Evolutionary conservation across 2,113 vertebrate genomes (phyloP).

Genomic region (Pyrgilauda ruficollis): DNA sequence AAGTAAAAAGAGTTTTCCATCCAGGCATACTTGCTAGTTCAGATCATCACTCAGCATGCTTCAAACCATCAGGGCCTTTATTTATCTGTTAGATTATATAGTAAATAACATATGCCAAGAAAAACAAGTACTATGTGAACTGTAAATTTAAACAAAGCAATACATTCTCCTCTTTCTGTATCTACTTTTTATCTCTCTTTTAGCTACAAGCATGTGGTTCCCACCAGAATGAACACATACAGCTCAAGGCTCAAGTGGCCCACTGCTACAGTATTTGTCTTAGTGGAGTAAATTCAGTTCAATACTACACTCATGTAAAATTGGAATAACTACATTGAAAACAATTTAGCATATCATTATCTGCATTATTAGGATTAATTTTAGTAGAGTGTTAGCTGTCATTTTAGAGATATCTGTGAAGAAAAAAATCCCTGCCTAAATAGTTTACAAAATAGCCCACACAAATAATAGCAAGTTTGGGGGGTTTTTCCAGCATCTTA

Average conservation of each 20-base stretch:
- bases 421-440: not conserved
- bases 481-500: not conserved
- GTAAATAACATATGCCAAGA: not conserved
- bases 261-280: not conserved
- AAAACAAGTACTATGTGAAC: slow-evolving; percentile 5
- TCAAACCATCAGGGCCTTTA: slow-evolving; percentile 23
- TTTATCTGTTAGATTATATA: slow-evolving; percentile 41
- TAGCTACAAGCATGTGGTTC: not conserved
- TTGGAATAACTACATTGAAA: slow-evolving; percentile 15
- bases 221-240: not conserved
- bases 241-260: not conserved
- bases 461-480: not conserved
- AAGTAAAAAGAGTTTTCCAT: not conserved
- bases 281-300: not conserved
- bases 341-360: slow-evolving; percentile 33
- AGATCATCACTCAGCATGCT: slow-evolving; percentile 4
- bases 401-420: not conserved
- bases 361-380: slow-evolving; percentile 29
- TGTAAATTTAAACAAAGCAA: slow-evolving; percentile 25
- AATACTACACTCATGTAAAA: not conserved
- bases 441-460: slow-evolving; percentile 1
- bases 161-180: not conserved
- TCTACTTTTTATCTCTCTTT: not conserved
- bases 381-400: not conserved
- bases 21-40: slow-evolving; percentile 17